phyloP scores from a whole-genome alignment of 2,797 vertebrate species.

The Eutrigla gurnardus region DNA sequence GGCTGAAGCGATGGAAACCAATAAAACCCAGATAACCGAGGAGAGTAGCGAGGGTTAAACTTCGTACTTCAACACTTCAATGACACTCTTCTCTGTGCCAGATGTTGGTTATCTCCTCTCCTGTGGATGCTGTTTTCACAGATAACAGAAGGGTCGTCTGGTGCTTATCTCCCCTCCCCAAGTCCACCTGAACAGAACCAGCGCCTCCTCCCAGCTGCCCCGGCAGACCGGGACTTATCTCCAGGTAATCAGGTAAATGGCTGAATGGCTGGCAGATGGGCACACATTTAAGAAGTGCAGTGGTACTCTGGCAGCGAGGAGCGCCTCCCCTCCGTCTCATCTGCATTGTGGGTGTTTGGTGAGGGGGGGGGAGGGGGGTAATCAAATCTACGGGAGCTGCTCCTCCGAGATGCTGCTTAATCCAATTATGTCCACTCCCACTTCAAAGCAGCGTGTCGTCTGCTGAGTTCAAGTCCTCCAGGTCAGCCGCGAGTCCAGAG shows the following conservation, averaged over 20 bases:
- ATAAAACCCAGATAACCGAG: too few species aligned
- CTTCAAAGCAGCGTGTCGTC: conserved; percentile 80
- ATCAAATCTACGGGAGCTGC: conserved; percentile 81
- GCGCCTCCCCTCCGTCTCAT: conserved; percentile 56
- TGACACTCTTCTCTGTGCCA: not conserved
- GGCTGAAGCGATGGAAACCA: too few species aligned
- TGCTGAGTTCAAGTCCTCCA: conserved; percentile 73
- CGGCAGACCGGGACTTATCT: conserved; percentile 51
- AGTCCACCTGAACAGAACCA: conserved; percentile 44
- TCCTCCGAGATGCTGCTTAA: conserved; percentile 75
- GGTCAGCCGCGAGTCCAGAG: conserved; percentile 66
- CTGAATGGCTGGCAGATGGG: conserved; percentile 78
- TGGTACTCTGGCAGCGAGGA: conserved; percentile 53
- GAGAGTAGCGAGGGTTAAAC: too few species aligned
- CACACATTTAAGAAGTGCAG: conserved; percentile 54
- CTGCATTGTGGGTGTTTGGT: conserved; percentile 36
- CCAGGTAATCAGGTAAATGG: conserved; percentile 77
- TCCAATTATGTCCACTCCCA: conserved; percentile 77
- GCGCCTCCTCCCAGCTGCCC: conserved; percentile 57
- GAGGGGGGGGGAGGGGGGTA: conserved; percentile 60
- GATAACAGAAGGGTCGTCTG: conserved; percentile 21
- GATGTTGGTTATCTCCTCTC: not conserved
- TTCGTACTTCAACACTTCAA: not conserved
- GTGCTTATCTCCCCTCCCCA: conserved; percentile 40
- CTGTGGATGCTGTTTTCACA: conserved; percentile 32